A percentile compares a stretch with the other conserved stretches of the same genome.
phyloP scores from a whole-genome alignment of 2,888 invertebrate species.

The Reticulitermes lucifugus region DNA sequence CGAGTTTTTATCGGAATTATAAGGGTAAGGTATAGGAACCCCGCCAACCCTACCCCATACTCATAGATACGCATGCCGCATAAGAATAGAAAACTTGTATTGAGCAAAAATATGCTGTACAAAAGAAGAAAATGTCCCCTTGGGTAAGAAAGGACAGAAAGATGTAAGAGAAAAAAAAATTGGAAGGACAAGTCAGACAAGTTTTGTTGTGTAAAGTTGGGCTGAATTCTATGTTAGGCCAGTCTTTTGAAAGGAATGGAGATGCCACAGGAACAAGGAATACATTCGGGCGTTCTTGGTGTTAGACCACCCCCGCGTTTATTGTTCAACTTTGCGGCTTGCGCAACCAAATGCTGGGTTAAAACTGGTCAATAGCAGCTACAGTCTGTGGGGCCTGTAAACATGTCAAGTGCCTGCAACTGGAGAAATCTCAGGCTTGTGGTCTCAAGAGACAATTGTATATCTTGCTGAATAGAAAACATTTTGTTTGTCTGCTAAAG shows the following conservation, averaged over 20 bases:
- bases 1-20: background rate
- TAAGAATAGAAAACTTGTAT: slow-evolving; percentile 26
- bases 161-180: background rate
- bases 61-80: background rate
- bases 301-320: slow-evolving; percentile 23
- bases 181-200: slow-evolving; percentile 13
- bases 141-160: slow-evolving; percentile 20
- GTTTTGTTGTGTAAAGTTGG: background rate
- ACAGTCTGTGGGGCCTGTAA: background rate
- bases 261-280: background rate
- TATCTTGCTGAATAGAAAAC: too few species aligned
- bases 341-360: background rate
- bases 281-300: slow-evolving; percentile 19
- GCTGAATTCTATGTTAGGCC: background rate
- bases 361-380: background rate
- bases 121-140: slow-evolving; percentile 7
- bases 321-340: slow-evolving; percentile 24
- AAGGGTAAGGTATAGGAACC: background rate
- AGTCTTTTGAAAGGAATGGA: background rate
- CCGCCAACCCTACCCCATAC: background rate
- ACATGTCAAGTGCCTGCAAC: too few species aligned
- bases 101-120: slow-evolving; percentile 6
- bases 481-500: too few species aligned
- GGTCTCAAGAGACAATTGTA: too few species aligned
- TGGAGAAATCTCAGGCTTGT: too few species aligned